Base-by-base conservation (phyloP, 2,888 invertebrate species). In the Napeogenes sylphis region DNA sequence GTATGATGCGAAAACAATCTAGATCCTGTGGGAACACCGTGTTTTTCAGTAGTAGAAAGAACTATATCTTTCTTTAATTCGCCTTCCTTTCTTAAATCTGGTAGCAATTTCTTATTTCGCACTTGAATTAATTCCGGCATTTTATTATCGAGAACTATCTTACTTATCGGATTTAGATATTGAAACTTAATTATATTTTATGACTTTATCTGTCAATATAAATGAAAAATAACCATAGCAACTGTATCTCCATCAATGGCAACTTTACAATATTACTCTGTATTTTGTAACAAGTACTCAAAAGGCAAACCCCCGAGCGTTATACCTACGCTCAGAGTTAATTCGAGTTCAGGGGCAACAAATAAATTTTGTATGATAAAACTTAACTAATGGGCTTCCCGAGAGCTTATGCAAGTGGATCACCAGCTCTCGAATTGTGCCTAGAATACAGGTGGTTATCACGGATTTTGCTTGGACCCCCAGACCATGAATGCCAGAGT, bases 1-100 rank as follows among this genome's bases (percentile, higher is more conserved):
- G 93, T 93, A 67, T 93, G 93, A 77, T 93, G 93, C 35, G 92
- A 91, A 72, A 91, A 93, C 35, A 93, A 85, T 56, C 93, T 83
- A 33, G 91, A 89, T 56, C 91, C 90, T 32, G 87, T 72, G 3
- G 87, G 75, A 46, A 78, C 84, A 33, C 81, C 83, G 66, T 87
- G 85, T 72, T 90, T 90, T 63, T 85, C 80, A 61, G 79, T 81
- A 30, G 88, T 86, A 45, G 84, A 76, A 47, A 90, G 75, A 4
- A 83, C 71, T 68, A 91, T 86, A 42, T 86, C 83, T 68, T 87
- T 86, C 0, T 74, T 74, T 13, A 90, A 76, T 63, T 73, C 70
- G 2, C 91, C 91, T 72, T 91, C 91, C 66, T 89, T 87, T 14
- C 75, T 75, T 65, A 91, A 71, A 68, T 89, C 83, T 5, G 91